Evolutionary conservation across 2,113 vertebrate genomes (phyloP).

Genomic region (Okapia johnstoni): DNA sequence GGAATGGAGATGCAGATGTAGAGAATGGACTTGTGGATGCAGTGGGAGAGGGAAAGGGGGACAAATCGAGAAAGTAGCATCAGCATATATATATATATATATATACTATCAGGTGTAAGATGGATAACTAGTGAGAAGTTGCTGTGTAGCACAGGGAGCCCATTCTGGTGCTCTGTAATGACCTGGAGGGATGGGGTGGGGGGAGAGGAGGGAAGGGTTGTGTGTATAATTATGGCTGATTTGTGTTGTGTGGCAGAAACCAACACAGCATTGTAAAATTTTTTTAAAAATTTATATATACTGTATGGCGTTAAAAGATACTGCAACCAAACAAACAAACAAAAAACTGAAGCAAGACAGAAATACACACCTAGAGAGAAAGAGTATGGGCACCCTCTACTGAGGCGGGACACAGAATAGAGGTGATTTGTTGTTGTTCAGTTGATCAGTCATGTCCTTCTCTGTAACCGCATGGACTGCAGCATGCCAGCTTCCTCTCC

Average conservation of each 20-base stretch:
- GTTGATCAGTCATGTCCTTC: neutral
- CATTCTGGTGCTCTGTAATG: neutral
- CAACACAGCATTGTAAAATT: neutral
- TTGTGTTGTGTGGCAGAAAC: neutral
- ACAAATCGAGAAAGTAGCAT: neutral
- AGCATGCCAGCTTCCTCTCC: neutral
- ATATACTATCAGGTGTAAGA: neutral
- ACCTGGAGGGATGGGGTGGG: neutral
- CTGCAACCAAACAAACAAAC: rapidly evolving
- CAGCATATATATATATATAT: neutral
- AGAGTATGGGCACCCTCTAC: neutral
- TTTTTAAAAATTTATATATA: neutral
- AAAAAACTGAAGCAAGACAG: neutral
- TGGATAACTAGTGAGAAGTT: neutral
- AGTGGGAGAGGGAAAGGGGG: neutral
- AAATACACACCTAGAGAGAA: neutral
- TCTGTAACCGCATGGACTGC: neutral
- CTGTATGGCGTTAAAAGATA: neutral
- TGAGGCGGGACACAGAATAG: neutral
- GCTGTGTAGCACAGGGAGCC: neutral
- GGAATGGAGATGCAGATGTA: neutral
- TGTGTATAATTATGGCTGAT: neutral
- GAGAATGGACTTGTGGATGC: neutral
- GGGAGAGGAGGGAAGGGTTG: neutral
- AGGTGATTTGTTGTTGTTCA: neutral